Evolutionary conservation across 2,113 vertebrate species (phyloP).

Genomic region (Condylura cristata): DNA sequence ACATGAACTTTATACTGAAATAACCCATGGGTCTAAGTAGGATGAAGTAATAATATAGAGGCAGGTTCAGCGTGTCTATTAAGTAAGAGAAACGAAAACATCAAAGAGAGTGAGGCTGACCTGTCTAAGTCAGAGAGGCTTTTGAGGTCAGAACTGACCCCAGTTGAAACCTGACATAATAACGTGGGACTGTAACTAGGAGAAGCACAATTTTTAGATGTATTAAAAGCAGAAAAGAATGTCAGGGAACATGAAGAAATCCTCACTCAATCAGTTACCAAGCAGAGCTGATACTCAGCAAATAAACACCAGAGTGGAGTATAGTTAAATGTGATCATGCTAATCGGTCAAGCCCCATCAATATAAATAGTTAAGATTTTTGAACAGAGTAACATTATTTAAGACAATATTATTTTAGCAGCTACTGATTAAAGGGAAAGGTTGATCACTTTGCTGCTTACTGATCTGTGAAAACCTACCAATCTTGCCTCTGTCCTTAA

Average conservation of each 20-base stretch:
- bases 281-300: background rate
- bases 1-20: slow-evolving; percentile 62
- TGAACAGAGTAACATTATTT: background rate
- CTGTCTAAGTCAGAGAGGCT: background rate
- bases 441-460: background rate
- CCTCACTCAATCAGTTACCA: background rate
- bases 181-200: background rate
- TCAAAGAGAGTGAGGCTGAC: background rate
- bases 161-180: background rate
- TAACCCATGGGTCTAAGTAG: slow-evolving; percentile 49
- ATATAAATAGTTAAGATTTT: background rate
- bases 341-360: background rate
- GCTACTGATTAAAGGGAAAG: background rate
- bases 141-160: slow-evolving; percentile 44
- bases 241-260: slow-evolving; percentile 29
- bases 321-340: background rate
- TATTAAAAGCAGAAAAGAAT: background rate
- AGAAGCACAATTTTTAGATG: background rate
- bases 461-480: background rate
- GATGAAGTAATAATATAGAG: slow-evolving; percentile 48
- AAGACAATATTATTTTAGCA: background rate
- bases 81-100: slow-evolving; percentile 56
- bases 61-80: slow-evolving; percentile 30
- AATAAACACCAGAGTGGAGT: background rate
- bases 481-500: background rate